phyloP scores from a whole-genome alignment of 2,797 vertebrate genomes.

The Danio albolineatus region DNA sequence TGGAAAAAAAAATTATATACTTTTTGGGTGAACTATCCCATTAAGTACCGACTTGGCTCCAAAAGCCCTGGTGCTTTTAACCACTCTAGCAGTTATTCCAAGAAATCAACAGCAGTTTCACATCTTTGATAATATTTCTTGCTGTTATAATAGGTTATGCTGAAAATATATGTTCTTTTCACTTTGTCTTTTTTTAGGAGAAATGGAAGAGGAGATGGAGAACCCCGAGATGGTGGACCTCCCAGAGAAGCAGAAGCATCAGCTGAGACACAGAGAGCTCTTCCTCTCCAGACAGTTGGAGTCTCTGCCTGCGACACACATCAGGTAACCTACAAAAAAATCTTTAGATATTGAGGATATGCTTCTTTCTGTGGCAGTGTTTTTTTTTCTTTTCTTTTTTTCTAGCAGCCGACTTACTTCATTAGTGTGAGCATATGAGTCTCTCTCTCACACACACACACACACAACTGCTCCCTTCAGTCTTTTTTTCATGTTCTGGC shows the following conservation, averaged over 20 bases:
- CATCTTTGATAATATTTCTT: no score
- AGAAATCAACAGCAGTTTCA: no score
- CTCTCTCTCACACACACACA: background rate
- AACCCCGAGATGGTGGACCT: constrained; percentile 94
- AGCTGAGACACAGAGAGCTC: constrained; percentile 93
- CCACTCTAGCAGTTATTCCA: no score
- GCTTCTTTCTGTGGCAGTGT: background rate
- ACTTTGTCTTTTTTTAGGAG: constrained; percentile 79
- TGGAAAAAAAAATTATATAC: no score
- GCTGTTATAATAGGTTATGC: no score
- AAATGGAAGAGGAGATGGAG: constrained; percentile 98
- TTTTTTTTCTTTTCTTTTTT: background rate
- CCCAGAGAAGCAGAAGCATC: constrained; percentile 95
- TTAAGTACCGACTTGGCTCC: no score
- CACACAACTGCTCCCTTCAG: background rate
- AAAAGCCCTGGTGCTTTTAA: no score
- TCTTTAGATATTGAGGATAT: background rate
- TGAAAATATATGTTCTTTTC: constrained; percentile 55
- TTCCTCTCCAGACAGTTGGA: constrained; percentile 96
- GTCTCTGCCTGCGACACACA: constrained; percentile 95
- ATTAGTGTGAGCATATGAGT: constrained; percentile 13
- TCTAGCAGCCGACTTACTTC: background rate
- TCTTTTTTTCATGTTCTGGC: constrained; percentile 25
- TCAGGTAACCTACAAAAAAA: constrained; percentile 81
- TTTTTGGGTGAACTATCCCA: no score